A percentile compares a stretch with the other conserved stretches of the same genome.
Conservation (phyloP, 1,140 invertebrate genomes). For the Drosophila sproati region DNA sequence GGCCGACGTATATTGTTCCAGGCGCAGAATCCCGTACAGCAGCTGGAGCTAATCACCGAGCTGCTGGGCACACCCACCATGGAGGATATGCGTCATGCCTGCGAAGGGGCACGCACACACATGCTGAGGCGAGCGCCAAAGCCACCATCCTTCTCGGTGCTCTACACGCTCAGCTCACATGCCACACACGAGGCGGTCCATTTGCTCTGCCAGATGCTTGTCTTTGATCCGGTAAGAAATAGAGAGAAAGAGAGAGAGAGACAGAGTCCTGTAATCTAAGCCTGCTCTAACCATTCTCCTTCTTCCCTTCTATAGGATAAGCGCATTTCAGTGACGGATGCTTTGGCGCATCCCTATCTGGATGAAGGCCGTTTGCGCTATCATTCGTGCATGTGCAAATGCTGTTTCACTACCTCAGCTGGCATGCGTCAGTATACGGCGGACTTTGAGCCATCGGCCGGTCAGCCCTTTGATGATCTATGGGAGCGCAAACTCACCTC, state of each 20-base stretch:
- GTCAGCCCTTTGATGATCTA: conserved; percentile 95
- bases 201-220: conserved; percentile 98
- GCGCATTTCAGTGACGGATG: conserved; percentile 96
- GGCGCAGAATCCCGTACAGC: conserved; percentile 96
- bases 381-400: conserved; percentile 99
- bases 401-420: conserved; percentile 93
- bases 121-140: conserved; percentile 95
- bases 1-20: conserved; percentile 98
- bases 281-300: not conserved
- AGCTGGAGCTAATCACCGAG: conserved; percentile 98
- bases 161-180: conserved; percentile 96
- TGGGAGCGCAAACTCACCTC: conserved; percentile 97
- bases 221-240: conserved; percentile 95
- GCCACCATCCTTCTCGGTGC: conserved; percentile 93
- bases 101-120: conserved; percentile 97
- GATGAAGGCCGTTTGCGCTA: conserved; percentile 98
- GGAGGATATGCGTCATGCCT: conserved; percentile 98
- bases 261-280: not conserved
- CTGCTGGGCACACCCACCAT: conserved; percentile 97
- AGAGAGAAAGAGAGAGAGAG: too few species aligned
- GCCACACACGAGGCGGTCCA: conserved; percentile 99
- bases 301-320: conserved; percentile 89
- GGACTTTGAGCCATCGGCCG: conserved; percentile 96
- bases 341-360: conserved; percentile 97
- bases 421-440: conserved; percentile 93